phyloP scores from a whole-genome alignment of 2,797 vertebrate genomes.

The Podarcis lilfordi region DNA sequence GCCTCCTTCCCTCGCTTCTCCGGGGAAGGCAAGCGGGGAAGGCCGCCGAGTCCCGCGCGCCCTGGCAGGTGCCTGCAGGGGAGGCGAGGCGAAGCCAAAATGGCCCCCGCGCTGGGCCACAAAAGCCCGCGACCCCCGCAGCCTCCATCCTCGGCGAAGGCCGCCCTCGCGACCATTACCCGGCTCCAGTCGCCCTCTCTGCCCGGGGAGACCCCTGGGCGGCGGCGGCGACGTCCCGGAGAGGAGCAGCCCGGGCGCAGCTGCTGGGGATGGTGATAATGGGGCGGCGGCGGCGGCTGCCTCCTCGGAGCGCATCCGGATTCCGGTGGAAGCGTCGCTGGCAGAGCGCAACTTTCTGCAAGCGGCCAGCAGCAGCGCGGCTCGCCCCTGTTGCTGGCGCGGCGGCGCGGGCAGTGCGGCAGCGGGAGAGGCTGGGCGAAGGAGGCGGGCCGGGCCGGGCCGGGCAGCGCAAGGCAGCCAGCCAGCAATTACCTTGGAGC shows the following conservation, averaged over 20 bases:
- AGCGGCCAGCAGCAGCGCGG: neutral
- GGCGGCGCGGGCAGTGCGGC: neutral
- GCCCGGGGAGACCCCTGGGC: neutral
- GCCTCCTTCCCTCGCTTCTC: neutral
- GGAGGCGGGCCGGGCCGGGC: neutral
- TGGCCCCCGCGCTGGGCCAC: neutral
- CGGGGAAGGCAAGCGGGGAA: no score
- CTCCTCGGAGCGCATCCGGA: slow-evolving; percentile 40
- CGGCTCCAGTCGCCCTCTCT: neutral
- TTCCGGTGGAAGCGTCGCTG: neutral
- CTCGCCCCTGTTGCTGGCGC: neutral
- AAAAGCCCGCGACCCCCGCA: neutral
- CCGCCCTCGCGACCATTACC: slow-evolving; percentile 11
- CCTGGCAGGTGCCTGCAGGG: neutral
- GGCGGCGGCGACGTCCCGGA: neutral
- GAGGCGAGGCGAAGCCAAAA: neutral
- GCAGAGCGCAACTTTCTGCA: slow-evolving; percentile 10
- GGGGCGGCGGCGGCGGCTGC: neutral
- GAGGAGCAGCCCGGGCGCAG: neutral
- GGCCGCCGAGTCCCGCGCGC: neutral
- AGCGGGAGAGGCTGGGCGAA: neutral
- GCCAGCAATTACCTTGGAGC: neutral
- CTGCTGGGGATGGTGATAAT: neutral
- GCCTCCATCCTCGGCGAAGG: neutral
- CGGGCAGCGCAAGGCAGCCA: neutral